Percentiles rank a stretch among this genome's conserved stretches.
Conservation (phyloP, 2,888 invertebrate species). For the Chironomus tentans region DNA sequence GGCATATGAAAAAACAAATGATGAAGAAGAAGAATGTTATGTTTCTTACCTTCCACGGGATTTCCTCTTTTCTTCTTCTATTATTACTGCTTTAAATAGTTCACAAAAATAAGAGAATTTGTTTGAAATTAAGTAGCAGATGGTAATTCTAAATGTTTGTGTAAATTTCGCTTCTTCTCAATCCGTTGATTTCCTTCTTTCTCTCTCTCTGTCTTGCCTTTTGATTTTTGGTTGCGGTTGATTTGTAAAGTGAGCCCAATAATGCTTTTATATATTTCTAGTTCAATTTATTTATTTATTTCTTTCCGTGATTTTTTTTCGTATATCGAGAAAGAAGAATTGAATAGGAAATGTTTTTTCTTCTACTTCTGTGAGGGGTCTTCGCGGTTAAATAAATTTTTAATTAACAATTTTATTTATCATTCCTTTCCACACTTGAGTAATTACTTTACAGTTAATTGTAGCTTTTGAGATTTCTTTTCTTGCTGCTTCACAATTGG, state of each 20-base stretch:
- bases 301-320: not conserved
- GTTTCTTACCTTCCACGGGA: conserved; percentile 21
- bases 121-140: conserved; percentile 3
- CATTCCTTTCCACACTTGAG: conserved; percentile 15
- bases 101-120: not conserved
- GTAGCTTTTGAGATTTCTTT: not conserved
- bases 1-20: not conserved
- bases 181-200: conserved; percentile 4
- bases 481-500: not conserved
- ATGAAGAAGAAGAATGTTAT: not conserved
- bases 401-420: conserved; percentile 18
- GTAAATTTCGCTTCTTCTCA: conserved; percentile 9
- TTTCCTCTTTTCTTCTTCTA: not conserved
- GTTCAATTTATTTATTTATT: not conserved
- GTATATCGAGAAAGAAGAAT: not conserved
- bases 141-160: conserved; percentile 13
- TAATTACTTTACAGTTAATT: conserved; percentile 22
- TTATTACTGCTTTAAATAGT: conserved; percentile 15
- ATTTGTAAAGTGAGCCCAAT: conserved; percentile 3
- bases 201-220: not conserved
- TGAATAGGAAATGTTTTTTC: not conserved
- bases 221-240: conserved; percentile 12
- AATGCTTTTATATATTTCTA: not conserved
- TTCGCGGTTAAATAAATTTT: conserved; percentile 7
- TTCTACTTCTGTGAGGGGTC: not conserved